phyloP scores from a whole-genome alignment of 2,888 invertebrate genomes.

The Phengaris arion region DNA sequence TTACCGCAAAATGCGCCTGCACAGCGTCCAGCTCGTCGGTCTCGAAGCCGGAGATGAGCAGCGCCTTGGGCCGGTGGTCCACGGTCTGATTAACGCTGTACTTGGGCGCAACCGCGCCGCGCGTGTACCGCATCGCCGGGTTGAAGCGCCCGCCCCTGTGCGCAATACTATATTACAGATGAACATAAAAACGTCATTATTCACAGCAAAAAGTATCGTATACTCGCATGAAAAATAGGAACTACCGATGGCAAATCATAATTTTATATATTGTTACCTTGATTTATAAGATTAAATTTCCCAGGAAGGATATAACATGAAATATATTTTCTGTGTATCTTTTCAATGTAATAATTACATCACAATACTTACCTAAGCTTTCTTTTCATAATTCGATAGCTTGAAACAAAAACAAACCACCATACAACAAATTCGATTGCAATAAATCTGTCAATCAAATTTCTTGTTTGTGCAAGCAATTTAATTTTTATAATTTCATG shows the following conservation, averaged over 20 bases:
- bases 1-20: slow-evolving; percentile 90
- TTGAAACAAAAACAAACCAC: slow-evolving; percentile 53
- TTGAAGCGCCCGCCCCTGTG: slow-evolving; percentile 63
- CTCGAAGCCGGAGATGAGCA: slow-evolving; percentile 93
- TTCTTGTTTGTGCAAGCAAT: too few species aligned
- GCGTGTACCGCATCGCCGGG: slow-evolving; percentile 55
- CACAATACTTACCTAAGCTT: slow-evolving; percentile 57
- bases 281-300: too few species aligned
- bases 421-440: not conserved
- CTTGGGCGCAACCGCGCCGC: slow-evolving; percentile 47
- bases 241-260: too few species aligned
- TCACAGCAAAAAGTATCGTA: not conserved
- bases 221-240: too few species aligned
- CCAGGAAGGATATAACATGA: too few species aligned
- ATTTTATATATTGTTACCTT: too few species aligned
- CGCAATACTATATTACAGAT: slow-evolving; percentile 19
- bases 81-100: slow-evolving; percentile 81
- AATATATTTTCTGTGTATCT: too few species aligned
- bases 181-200: not conserved
- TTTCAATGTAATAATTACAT: not conserved
- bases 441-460: not conserved
- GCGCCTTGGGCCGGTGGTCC: slow-evolving; percentile 91
- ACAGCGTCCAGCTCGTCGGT: slow-evolving; percentile 90
- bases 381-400: slow-evolving; percentile 72
- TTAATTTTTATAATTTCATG: too few species aligned